These are phyloP conservation scores for Thereuonema tuberculata DNA, from an alignment of 1,140 invertebrate genomes.

Conservation along the genomic window DNA sequence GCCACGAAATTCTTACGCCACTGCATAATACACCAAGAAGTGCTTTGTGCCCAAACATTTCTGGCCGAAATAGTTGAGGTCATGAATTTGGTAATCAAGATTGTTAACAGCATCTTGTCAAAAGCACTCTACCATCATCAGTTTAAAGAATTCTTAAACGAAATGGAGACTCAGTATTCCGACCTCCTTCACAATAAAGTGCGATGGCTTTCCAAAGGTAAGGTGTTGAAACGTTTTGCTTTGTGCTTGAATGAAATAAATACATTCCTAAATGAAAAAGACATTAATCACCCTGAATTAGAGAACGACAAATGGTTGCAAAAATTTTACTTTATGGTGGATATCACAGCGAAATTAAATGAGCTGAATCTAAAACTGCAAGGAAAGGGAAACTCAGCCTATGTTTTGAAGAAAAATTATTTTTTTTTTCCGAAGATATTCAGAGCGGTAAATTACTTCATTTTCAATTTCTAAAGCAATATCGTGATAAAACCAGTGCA, in stretches of 20 bases:
- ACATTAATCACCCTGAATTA: conserved; percentile 7
- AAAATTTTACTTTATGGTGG: conserved; percentile 17
- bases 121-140: conserved; percentile 24
- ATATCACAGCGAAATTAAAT: conserved; percentile 9
- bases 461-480: not conserved
- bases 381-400: conserved; percentile 1
- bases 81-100: conserved; percentile 24
- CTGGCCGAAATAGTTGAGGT: conserved; percentile 10
- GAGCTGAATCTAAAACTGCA: conserved; percentile 5
- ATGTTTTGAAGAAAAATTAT: not conserved
- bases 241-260: conserved; percentile 20
- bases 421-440: not conserved
- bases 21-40: conserved; percentile 28
- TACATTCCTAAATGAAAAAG: conserved; percentile 16
- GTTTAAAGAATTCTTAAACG: conserved; percentile 24
- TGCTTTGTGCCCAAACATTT: conserved; percentile 13
- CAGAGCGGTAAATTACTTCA: not conserved
- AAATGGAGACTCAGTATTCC: conserved; percentile 24
- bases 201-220: conserved; percentile 28
- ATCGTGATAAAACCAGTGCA: not conserved
- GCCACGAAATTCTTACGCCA: conserved; percentile 19
- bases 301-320: conserved; percentile 11
- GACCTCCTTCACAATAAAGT: conserved; percentile 26
- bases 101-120: conserved; percentile 26
- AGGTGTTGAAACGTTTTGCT: conserved; percentile 27